Percentiles rank a stretch among this genome's conserved stretches.
Evolutionary conservation across 2,113 vertebrate genomes (phyloP).

Genomic region (Sigmodon hispidus): DNA sequence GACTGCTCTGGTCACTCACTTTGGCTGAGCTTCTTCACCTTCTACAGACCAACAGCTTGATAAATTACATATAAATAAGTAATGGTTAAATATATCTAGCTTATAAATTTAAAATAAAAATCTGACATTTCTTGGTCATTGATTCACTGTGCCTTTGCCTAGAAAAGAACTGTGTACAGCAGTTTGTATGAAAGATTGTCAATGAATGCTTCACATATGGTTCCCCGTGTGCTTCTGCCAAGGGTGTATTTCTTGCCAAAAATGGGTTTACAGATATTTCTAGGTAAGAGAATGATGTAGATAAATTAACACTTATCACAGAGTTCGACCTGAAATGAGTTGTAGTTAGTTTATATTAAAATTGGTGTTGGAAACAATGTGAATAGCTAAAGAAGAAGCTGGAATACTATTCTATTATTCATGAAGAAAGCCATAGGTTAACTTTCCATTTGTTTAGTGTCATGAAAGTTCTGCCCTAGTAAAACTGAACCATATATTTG

Average conservation of each 20-base stretch:
- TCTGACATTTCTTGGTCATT: neutral
- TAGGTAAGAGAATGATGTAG: neutral
- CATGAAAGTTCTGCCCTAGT: neutral
- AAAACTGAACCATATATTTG: neutral
- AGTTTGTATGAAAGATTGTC: slow-evolving; percentile 1
- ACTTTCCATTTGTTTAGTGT: neutral
- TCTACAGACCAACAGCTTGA: neutral
- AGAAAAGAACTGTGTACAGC: neutral
- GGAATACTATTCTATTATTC: neutral
- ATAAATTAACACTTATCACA: neutral
- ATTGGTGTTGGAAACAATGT: neutral
- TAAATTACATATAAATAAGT: neutral
- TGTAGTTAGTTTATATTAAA: neutral
- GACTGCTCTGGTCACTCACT: fast-evolving
- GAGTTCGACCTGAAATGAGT: slow-evolving; percentile 2
- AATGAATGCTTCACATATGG: neutral
- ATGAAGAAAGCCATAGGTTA: neutral
- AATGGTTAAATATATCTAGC: neutral
- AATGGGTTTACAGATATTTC: neutral
- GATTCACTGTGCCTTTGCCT: neutral
- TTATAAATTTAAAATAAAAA: neutral
- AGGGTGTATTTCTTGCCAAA: neutral
- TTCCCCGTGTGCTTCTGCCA: neutral
- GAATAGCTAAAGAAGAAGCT: neutral
- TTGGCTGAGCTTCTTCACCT: neutral